Evolutionary conservation across 1,140 invertebrate genomes (phyloP).

Genomic region (Trichonephila clavata): DNA sequence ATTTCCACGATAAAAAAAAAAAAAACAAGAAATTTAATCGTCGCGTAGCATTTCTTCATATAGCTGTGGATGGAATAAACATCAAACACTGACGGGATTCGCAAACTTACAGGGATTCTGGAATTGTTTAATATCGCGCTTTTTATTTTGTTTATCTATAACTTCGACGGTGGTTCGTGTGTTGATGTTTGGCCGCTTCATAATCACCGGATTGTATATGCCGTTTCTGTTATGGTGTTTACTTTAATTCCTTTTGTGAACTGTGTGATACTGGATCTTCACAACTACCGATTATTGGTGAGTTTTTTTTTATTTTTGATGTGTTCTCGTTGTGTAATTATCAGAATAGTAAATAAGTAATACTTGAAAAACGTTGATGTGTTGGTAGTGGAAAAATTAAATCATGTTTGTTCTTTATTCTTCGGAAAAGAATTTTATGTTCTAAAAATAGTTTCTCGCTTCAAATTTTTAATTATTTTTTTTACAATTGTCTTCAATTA

Average conservation of each 20-base stretch:
- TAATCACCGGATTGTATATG: neutral
- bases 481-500: no score
- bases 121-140: neutral
- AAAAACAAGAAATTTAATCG: neutral
- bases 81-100: neutral
- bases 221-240: slow-evolving; percentile 15
- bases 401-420: no score
- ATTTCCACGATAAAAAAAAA: neutral
- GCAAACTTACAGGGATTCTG: neutral
- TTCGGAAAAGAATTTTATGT: no score
- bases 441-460: no score
- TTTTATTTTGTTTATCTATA: neutral
- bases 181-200: neutral
- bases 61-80: neutral
- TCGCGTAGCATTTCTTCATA: neutral
- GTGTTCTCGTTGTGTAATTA: no score
- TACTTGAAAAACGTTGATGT: no score
- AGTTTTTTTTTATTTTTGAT: neutral
- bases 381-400: no score
- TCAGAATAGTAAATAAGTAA: no score
- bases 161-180: neutral
- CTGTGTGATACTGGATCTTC: neutral
- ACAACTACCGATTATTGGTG: slow-evolving; percentile 14
- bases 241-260: neutral
- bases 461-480: no score